These are phyloP conservation scores for Herpailurus yagouaroundi DNA, from an alignment of 2,113 vertebrate species.

Conservation along the genomic window DNA sequence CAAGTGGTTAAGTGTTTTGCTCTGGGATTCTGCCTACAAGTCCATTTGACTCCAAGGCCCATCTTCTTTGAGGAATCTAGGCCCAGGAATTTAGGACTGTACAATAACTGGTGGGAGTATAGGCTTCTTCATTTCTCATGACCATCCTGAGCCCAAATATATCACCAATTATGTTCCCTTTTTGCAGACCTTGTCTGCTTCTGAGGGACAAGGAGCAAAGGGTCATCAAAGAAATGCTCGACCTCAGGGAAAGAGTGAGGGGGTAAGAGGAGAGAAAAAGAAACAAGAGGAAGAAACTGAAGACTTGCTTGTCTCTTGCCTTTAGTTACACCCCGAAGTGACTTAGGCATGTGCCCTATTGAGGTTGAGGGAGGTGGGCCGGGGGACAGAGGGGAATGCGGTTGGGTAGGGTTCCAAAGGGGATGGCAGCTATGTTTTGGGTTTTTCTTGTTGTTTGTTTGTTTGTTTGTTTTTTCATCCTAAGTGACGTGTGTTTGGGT, in stretches of 20 bases:
- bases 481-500: neutral
- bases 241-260: neutral
- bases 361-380: neutral
- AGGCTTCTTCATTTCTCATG: neutral
- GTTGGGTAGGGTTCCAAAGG: neutral
- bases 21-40: neutral
- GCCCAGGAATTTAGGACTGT: neutral
- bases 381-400: neutral
- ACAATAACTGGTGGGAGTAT: neutral
- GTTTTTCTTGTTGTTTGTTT: neutral
- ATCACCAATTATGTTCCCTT: neutral
- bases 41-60: neutral
- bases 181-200: neutral
- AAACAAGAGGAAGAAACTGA: neutral
- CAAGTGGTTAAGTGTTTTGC: neutral
- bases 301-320: neutral
- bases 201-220: neutral
- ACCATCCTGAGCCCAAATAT: neutral
- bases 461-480: neutral
- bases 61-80: neutral
- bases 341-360: neutral
- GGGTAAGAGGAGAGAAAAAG: neutral
- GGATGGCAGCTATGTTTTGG: neutral
- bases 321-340: neutral
- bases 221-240: neutral